Evolutionary conservation across 2,797 vertebrate species (phyloP).

Genomic region (Chelidonichthys spinosus): DNA sequence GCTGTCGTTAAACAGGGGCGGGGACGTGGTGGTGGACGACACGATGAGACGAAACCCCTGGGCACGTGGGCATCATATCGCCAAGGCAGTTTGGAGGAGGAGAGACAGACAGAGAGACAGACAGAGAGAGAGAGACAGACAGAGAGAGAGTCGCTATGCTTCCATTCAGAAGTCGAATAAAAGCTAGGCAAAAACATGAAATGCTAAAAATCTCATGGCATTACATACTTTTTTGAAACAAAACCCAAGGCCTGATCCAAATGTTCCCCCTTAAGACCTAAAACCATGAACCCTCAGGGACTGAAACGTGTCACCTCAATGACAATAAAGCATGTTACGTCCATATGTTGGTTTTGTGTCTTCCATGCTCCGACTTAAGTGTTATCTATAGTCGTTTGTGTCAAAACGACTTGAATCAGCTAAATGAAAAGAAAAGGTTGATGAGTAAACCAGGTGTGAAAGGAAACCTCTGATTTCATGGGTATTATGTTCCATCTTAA

Average conservation of each 20-base stretch:
- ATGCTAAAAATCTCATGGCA: not conserved
- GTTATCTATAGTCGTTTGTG: too few relatives aligned
- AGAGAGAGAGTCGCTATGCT: slow-evolving; percentile 45
- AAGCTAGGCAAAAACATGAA: not conserved
- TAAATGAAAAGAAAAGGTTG: not conserved
- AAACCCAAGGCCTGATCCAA: too few relatives aligned
- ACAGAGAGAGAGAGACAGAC: slow-evolving; percentile 21
- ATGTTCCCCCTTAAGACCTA: too few relatives aligned
- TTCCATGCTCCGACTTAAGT: too few relatives aligned
- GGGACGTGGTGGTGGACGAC: slow-evolving; percentile 43
- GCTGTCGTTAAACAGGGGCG: slow-evolving; percentile 64
- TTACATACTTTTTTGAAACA: not conserved
- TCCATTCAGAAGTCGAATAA: slow-evolving; percentile 42
- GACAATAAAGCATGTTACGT: too few relatives aligned
- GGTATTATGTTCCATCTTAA: not conserved
- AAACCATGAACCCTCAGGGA: not conserved
- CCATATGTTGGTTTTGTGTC: too few relatives aligned
- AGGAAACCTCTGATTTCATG: not conserved
- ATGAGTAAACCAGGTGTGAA: not conserved
- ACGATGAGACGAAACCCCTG: slow-evolving; percentile 56
- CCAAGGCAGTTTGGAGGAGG: slow-evolving; percentile 57
- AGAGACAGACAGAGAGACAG: slow-evolving; percentile 1
- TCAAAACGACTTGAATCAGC: too few relatives aligned
- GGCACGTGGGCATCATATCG: slow-evolving; percentile 57
- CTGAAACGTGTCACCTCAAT: too few relatives aligned